Evolutionary conservation across 1,140 invertebrate species (phyloP).

Genomic region (Vollenhovia emeryi): DNA sequence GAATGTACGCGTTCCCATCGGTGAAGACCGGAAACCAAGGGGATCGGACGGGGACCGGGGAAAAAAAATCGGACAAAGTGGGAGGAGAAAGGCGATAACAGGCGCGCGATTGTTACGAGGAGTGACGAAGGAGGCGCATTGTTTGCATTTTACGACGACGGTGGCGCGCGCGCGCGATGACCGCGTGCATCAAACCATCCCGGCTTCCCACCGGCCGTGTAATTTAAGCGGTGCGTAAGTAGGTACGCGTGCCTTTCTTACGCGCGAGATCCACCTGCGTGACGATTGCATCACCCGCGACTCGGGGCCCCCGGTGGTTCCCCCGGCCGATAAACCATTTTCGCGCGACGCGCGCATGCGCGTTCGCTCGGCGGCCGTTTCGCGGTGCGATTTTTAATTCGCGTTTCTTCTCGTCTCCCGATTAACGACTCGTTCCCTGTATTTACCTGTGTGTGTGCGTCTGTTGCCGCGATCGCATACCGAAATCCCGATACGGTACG

Average conservation of each 20-base stretch:
- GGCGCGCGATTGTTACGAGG: conserved; percentile 20
- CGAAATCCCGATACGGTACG: neutral
- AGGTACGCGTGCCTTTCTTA: conserved; percentile 49
- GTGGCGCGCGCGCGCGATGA: neutral
- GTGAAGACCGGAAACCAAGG: neutral
- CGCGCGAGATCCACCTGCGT: conserved; percentile 32
- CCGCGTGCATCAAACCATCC: neutral
- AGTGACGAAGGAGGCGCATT: conserved; percentile 60
- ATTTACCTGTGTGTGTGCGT: neutral
- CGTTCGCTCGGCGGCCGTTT: neutral
- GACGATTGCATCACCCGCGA: conserved; percentile 41
- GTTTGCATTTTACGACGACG: conserved; percentile 59
- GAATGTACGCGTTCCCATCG: neutral
- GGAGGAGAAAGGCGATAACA: conserved; percentile 19
- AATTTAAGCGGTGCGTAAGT: conserved; percentile 45
- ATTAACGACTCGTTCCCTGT: neutral
- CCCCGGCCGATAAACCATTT: neutral
- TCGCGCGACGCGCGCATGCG: neutral
- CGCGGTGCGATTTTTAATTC: neutral
- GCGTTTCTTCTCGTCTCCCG: neutral
- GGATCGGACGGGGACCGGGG: neutral
- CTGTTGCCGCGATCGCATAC: neutral
- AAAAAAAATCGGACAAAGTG: conserved; percentile 26
- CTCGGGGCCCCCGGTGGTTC: conserved; percentile 12
- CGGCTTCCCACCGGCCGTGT: conserved; percentile 30